Percentiles rank a stretch among this genome's conserved stretches.
These are phyloP conservation scores for Papio anubis DNA, from an alignment of 2,113 vertebrate species.

Conservation along the genomic window DNA sequence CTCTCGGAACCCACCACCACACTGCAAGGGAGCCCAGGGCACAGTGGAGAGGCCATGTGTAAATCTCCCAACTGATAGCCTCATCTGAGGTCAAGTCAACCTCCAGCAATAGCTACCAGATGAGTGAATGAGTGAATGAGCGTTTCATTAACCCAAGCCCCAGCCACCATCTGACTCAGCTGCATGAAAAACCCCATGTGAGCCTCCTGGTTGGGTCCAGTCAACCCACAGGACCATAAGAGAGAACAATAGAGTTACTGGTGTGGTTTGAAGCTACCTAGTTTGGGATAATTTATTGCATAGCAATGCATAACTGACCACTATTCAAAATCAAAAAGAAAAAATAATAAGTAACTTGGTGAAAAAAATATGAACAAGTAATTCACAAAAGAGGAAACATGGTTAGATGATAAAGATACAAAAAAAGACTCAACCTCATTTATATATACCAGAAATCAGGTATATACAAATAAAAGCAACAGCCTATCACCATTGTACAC, in stretches of 20 bases:
- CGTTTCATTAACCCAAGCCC: background rate
- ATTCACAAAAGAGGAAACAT: background rate
- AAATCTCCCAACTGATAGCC: background rate
- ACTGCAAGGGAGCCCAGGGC: background rate
- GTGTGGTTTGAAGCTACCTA: background rate
- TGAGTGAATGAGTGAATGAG: background rate
- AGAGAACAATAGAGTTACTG: background rate
- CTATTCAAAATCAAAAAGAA: background rate
- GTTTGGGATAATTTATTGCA: background rate
- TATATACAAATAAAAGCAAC: background rate
- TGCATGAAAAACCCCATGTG: background rate
- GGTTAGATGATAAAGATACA: background rate
- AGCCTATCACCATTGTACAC: background rate
- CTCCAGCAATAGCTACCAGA: background rate
- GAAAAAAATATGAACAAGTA: background rate
- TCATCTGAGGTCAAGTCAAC: background rate
- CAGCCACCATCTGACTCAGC: background rate
- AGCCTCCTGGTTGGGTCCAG: background rate
- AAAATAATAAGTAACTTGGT: background rate
- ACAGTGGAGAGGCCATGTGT: background rate
- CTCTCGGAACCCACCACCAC: background rate
- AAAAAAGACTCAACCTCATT: background rate
- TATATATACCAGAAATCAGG: background rate
- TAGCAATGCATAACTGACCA: background rate
- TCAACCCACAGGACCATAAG: background rate